phyloP scores from a whole-genome alignment of 2,888 invertebrate species.

The Cephonodes hylas region DNA sequence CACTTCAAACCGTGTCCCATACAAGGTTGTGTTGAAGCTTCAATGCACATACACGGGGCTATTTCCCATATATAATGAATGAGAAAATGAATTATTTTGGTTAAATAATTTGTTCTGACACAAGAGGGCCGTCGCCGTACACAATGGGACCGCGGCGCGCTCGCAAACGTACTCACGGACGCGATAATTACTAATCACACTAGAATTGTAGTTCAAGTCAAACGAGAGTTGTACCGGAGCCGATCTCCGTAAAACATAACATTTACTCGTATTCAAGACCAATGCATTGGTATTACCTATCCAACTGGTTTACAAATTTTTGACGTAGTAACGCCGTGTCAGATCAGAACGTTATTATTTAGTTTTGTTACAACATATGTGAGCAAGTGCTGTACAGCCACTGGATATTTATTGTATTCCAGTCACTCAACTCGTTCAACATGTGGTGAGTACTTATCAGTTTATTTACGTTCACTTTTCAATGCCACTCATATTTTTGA shows the following conservation, averaged over 20 bases:
- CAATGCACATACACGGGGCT: not conserved
- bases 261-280: not conserved
- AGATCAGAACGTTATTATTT: not conserved
- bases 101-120: not conserved
- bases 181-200: slow-evolving; percentile 1
- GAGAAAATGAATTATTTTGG: not conserved
- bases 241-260: not conserved
- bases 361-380: not conserved
- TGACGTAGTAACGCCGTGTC: not conserved
- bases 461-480: slow-evolving; percentile 1
- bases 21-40: not conserved
- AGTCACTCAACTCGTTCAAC: slow-evolving; percentile 9
- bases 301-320: slow-evolving; percentile 9
- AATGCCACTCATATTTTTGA: not conserved
- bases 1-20: not conserved
- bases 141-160: not conserved
- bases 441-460: slow-evolving; percentile 38
- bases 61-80: not conserved
- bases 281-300: not conserved
- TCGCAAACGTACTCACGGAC: not conserved
- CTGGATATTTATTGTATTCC: not conserved
- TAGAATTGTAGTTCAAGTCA: not conserved
- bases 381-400: not conserved
- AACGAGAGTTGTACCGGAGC: not conserved
- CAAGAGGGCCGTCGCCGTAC: not conserved